A percentile compares a stretch with the other conserved stretches of the same genome.
These are phyloP conservation scores for Oncorhynchus mykiss DNA, from an alignment of 2,113 vertebrate genomes.

Conservation along the genomic window DNA sequence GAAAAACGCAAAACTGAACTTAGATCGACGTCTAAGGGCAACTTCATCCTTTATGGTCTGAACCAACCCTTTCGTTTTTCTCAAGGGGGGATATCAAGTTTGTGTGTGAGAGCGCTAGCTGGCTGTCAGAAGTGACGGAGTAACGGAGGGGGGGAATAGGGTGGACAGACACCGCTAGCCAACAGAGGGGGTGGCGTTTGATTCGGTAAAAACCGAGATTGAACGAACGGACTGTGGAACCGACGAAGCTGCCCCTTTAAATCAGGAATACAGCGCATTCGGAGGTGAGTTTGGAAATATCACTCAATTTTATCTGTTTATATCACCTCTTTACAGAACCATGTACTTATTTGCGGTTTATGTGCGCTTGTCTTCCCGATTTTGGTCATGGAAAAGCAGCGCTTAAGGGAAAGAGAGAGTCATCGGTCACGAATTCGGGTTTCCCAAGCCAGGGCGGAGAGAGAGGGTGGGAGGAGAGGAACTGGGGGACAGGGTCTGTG, in stretches of 20 bases:
- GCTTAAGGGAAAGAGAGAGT: conserved; percentile 48
- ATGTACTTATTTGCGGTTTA: background rate
- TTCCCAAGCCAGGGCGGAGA: conserved; percentile 58
- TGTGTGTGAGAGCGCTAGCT: conserved; percentile 35
- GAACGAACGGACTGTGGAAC: conserved; percentile 60
- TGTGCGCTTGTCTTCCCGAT: conserved; percentile 18
- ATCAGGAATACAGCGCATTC: conserved; percentile 66
- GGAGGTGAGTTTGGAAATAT: conserved; percentile 72
- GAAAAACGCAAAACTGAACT: background rate
- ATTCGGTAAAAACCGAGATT: conserved; percentile 64
- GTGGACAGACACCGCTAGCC: conserved; percentile 64
- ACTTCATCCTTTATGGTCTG: background rate
- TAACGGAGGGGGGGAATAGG: background rate
- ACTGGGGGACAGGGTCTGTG: conserved; percentile 42
- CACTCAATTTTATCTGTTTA: conserved; percentile 27
- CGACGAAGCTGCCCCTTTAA: conserved; percentile 76
- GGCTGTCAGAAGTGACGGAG: conserved; percentile 37
- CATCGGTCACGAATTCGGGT: conserved; percentile 74
- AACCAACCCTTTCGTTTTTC: conserved; percentile 25
- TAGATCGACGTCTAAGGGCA: background rate
- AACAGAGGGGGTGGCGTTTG: conserved; percentile 74
- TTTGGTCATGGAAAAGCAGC: conserved; percentile 41
- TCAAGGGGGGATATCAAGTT: conserved; percentile 36
- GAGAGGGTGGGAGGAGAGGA: conserved; percentile 24
- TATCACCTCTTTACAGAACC: background rate